These are phyloP conservation scores for Labrus mixtus DNA, from an alignment of 2,113 vertebrate species.

Conservation along the genomic window DNA sequence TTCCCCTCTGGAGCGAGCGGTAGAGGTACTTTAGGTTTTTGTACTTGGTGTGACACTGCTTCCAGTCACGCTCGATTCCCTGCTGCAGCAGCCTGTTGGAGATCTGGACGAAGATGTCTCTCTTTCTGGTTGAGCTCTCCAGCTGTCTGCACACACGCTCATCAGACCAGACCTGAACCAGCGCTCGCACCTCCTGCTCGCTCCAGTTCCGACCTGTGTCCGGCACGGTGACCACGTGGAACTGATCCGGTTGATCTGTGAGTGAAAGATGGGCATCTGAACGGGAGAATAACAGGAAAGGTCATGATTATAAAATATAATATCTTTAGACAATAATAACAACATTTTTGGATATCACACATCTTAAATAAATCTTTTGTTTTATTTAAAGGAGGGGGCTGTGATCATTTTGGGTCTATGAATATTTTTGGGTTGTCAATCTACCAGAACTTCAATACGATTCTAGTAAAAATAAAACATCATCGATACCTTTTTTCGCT, in stretches of 20 bases:
- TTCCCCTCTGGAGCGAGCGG: conserved; percentile 88
- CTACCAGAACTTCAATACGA: too few species aligned
- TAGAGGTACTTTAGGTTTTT: conserved; percentile 94
- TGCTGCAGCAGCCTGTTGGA: conserved; percentile 86
- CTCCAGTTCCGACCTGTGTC: conserved; percentile 90
- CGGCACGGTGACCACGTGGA: conserved; percentile 85
- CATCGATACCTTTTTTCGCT: too few species aligned
- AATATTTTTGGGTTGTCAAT: too few species aligned
- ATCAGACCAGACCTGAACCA: conserved; percentile 89
- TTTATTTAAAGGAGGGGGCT: too few species aligned
- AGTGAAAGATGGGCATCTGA: conserved; percentile 38
- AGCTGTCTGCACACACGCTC: conserved; percentile 87
- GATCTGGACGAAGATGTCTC: conserved; percentile 91
- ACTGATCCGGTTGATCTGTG: conserved; percentile 74
- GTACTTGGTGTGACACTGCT: conserved; percentile 91
- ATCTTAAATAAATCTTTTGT: too few species aligned
- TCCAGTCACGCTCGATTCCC: conserved; percentile 91
- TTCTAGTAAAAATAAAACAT: too few species aligned
- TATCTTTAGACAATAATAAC: too few species aligned
- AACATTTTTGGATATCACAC: too few species aligned
- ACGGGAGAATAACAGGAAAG: background rate
- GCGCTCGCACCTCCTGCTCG: conserved; percentile 88
- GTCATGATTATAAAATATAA: background rate
- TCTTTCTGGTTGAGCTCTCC: conserved; percentile 90
- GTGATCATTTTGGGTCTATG: too few species aligned